Percentiles rank a stretch among this genome's conserved stretches.
phyloP scores from a whole-genome alignment of 2,888 invertebrate species.

The Hypomecis punctinalis region DNA sequence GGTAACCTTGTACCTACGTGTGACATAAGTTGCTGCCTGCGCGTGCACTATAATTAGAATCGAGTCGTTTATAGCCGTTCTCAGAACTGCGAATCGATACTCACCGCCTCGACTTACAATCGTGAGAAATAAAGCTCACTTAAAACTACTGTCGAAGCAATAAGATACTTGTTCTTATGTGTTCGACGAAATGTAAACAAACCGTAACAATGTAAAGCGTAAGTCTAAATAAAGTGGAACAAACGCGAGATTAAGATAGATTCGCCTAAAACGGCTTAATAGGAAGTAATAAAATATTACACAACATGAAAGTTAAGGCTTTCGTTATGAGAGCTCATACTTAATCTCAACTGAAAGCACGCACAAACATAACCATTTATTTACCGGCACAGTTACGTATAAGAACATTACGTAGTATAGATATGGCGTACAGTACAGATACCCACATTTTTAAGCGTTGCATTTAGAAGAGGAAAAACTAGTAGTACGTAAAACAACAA shows the following conservation, averaged over 20 bases:
- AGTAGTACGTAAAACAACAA: neutral
- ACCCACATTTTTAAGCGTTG: too few relatives aligned
- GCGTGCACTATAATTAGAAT: slow-evolving; percentile 73
- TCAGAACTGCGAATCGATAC: slow-evolving; percentile 66
- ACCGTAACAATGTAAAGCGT: slow-evolving; percentile 33
- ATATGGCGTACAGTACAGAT: too few relatives aligned
- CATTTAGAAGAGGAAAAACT: too few relatives aligned
- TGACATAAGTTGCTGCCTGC: slow-evolving; percentile 76
- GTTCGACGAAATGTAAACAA: slow-evolving; percentile 39
- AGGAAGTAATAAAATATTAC: slow-evolving; percentile 26
- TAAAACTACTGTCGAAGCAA: slow-evolving; percentile 39
- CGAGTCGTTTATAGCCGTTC: slow-evolving; percentile 62
- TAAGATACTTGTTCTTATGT: slow-evolving; percentile 34
- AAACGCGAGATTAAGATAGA: slow-evolving; percentile 32
- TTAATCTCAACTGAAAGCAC: slow-evolving; percentile 25
- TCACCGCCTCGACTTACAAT: slow-evolving; percentile 47
- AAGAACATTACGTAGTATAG: slow-evolving; percentile 2
- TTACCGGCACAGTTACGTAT: slow-evolving; percentile 18
- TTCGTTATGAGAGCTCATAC: slow-evolving; percentile 20
- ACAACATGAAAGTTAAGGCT: slow-evolving; percentile 25
- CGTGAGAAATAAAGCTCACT: slow-evolving; percentile 54
- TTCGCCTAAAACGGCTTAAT: slow-evolving; percentile 22
- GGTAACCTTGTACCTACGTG: slow-evolving; percentile 72
- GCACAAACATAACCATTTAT: slow-evolving; percentile 24
- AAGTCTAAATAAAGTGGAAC: slow-evolving; percentile 26